Conservation (phyloP, 2,888 invertebrate genomes). For the Oeneis ivallda region DNA sequence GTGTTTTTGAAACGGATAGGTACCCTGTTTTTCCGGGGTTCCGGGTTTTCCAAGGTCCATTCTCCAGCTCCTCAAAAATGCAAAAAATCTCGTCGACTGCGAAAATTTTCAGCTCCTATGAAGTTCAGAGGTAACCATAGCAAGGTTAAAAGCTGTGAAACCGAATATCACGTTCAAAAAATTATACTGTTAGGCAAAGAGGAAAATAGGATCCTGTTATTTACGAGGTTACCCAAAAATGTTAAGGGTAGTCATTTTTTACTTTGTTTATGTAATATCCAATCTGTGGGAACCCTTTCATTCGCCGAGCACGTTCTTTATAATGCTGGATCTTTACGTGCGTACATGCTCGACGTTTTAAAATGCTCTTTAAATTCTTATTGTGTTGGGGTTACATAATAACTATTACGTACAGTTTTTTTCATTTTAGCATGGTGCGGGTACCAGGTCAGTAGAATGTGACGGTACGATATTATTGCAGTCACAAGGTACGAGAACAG, state of each 20-base stretch:
- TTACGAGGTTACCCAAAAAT: neutral
- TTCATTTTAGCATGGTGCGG: too few relatives aligned
- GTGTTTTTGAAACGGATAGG: too few relatives aligned
- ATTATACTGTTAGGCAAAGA: conserved; percentile 1
- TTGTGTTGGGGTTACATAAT: too few relatives aligned
- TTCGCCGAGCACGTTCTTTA: conserved; percentile 13
- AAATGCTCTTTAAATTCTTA: too few relatives aligned
- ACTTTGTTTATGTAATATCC: conserved; percentile 15
- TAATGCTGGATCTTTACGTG: neutral
- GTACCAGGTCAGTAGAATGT: too few relatives aligned
- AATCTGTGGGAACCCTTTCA: conserved; percentile 2
- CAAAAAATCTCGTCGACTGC: neutral
- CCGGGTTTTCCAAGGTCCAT: too few relatives aligned
- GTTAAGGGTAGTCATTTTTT: conserved; percentile 10
- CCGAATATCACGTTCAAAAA: conserved; percentile 4
- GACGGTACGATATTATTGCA: too few relatives aligned
- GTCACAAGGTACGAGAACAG: too few relatives aligned
- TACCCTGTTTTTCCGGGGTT: too few relatives aligned
- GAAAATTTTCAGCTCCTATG: neutral
- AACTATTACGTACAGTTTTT: too few relatives aligned
- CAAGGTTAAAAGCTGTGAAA: neutral
- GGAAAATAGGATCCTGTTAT: conserved; percentile 8
- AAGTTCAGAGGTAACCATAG: neutral
- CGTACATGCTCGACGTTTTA: neutral
- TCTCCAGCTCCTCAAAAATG: too few relatives aligned